Percentiles rank a stretch among this genome's conserved stretches.
These are phyloP conservation scores for Bombus difficillimus DNA, from an alignment of 1,140 invertebrate genomes.

Conservation along the genomic window DNA sequence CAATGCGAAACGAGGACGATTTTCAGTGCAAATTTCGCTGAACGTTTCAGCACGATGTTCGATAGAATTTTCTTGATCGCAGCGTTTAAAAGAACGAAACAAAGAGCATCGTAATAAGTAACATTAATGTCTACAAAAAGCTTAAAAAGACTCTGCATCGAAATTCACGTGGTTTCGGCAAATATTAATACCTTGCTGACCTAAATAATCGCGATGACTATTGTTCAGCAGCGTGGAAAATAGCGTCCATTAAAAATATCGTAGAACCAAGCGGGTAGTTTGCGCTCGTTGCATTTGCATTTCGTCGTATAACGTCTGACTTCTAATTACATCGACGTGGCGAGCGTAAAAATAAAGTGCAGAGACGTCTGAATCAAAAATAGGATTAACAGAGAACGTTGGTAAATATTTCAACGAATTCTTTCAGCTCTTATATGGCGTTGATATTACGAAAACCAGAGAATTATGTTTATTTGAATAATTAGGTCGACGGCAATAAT, in stretches of 20 bases:
- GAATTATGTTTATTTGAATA: no score
- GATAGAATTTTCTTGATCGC: neutral
- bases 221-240: neutral
- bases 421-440: neutral
- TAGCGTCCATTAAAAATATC: constrained; percentile 10
- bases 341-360: neutral
- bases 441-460: neutral
- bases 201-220: constrained; percentile 19
- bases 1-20: no score
- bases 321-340: constrained; percentile 2
- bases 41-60: neutral
- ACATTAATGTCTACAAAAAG: neutral
- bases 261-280: neutral
- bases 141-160: neutral
- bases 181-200: constrained; percentile 16
- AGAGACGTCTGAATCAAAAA: neutral
- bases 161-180: neutral
- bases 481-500: neutral
- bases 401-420: neutral
- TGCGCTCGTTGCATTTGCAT: constrained; percentile 5
- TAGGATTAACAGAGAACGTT: neutral
- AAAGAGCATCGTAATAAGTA: neutral
- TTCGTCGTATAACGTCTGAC: constrained; percentile 13
- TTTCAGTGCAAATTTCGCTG: no score
- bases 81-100: neutral